Conservation (phyloP, 2,797 vertebrate species). For the Sciaenops ocellatus region DNA sequence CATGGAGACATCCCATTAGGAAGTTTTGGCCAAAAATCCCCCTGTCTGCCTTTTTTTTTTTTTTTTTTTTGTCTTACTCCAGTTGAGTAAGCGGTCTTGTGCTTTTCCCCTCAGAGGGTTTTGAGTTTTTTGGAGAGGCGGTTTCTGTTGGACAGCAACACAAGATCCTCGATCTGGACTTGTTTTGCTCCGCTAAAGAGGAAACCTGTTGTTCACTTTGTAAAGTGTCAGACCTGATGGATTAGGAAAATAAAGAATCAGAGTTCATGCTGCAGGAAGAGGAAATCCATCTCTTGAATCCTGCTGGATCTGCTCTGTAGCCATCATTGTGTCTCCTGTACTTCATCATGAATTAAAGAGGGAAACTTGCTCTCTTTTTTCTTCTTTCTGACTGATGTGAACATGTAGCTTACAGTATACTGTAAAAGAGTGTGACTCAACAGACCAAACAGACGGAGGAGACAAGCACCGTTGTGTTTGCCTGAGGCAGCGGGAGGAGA, state of each 20-base stretch:
- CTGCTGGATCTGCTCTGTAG: conserved; percentile 5
- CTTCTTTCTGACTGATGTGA: not conserved
- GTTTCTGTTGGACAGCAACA: conserved; percentile 34
- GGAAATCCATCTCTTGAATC: conserved; percentile 20
- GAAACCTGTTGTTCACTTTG: conserved; percentile 34
- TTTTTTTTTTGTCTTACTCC: conserved; percentile 33
- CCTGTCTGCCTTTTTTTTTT: conserved; percentile 15
- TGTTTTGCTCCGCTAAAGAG: conserved; percentile 40
- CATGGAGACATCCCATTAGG: conserved; percentile 45
- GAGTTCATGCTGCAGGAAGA: conserved; percentile 20
- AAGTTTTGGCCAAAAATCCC: conserved; percentile 43
- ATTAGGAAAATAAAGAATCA: conserved; percentile 23
- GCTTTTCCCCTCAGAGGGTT: conserved; percentile 19
- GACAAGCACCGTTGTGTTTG: conserved; percentile 44
- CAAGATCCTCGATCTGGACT: conserved; percentile 27
- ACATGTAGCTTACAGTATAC: not conserved
- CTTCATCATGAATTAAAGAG: not conserved
- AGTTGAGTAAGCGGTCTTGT: conserved; percentile 28
- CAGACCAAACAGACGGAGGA: conserved; percentile 31
- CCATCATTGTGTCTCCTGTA: not conserved
- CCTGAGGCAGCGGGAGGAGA: conserved; percentile 69
- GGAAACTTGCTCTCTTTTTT: not conserved
- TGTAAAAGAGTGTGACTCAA: conserved; percentile 18
- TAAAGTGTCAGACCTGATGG: conserved; percentile 27
- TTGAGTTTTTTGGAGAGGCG: conserved; percentile 9